These are phyloP conservation scores for Eledona agricola DNA, from an alignment of 2,888 invertebrate species.

Conservation along the genomic window DNA sequence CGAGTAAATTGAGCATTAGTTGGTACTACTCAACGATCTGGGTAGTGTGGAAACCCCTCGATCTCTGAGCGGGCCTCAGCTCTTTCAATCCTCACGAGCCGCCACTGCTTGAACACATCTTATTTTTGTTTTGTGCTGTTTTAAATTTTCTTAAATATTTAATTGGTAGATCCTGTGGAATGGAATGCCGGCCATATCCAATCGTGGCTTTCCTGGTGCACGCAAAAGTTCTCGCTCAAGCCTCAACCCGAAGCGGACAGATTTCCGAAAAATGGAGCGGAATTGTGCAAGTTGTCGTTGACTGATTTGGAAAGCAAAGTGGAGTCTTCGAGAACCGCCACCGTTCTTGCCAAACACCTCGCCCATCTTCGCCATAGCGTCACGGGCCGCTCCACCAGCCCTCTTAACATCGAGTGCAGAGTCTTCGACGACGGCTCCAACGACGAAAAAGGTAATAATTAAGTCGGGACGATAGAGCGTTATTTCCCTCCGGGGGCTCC, in stretches of 20 bases:
- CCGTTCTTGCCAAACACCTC: constrained; percentile 69
- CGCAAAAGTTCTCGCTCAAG: constrained; percentile 67
- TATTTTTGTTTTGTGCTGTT: too few species aligned
- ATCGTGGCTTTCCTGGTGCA: constrained; percentile 72
- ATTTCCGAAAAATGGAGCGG: constrained; percentile 68
- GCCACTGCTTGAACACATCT: too few species aligned
- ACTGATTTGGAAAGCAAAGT: constrained; percentile 69
- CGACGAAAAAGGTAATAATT: constrained; percentile 51
- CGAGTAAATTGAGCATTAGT: too few species aligned
- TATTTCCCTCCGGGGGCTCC: constrained; percentile 13
- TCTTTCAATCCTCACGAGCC: too few species aligned
- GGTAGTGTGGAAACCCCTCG: too few species aligned
- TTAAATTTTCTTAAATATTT: too few species aligned
- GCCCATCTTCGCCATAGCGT: constrained; percentile 69
- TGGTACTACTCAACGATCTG: too few species aligned
- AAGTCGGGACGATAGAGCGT: constrained; percentile 13
- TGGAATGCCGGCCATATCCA: constrained; percentile 69
- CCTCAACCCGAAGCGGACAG: constrained; percentile 64
- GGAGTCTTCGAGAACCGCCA: constrained; percentile 63
- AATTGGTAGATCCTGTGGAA: constrained; percentile 68
- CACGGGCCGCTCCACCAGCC: constrained; percentile 69
- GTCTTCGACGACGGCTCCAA: constrained; percentile 54
- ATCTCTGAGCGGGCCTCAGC: too few species aligned
- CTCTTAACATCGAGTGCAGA: constrained; percentile 65
- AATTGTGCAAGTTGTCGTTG: constrained; percentile 69